phyloP scores from a whole-genome alignment of 2,797 vertebrate species.

The Myripristis murdjan region DNA sequence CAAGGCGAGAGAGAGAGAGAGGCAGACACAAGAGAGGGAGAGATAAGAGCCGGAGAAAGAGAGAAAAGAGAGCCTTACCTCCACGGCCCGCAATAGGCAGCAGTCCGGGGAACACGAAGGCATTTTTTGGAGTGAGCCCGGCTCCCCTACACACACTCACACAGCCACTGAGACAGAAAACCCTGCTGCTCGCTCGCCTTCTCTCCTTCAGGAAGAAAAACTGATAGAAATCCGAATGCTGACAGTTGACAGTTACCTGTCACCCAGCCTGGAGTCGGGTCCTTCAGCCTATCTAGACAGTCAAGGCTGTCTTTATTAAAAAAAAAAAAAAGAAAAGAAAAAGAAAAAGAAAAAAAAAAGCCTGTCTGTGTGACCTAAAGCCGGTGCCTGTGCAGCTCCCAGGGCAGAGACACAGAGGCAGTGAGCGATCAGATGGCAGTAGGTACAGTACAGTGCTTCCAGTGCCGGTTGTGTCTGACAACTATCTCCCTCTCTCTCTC shows the following conservation, averaged over 20 bases:
- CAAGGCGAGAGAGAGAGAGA: neutral
- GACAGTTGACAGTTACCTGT: constrained; percentile 73
- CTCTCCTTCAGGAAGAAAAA: constrained; percentile 52
- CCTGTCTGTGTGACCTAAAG: constrained; percentile 58
- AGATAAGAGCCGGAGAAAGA: constrained; percentile 61
- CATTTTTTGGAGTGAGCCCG: constrained; percentile 86
- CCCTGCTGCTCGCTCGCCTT: constrained; percentile 43
- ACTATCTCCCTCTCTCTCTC: constrained; percentile 79
- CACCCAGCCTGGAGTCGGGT: constrained; percentile 60
- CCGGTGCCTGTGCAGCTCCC: constrained; percentile 47
- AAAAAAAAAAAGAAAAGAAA: too few species aligned
- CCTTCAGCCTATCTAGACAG: constrained; percentile 59
- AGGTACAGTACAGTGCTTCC: constrained; percentile 81
- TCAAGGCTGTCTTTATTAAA: constrained; percentile 22
- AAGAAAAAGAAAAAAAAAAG: constrained; percentile 20
- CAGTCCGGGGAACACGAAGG: constrained; percentile 92
- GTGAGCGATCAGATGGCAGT: constrained; percentile 81
- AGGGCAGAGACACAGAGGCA: constrained; percentile 69
- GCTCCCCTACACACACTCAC: constrained; percentile 70
- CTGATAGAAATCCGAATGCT: constrained; percentile 40
- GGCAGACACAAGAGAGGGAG: constrained; percentile 45
- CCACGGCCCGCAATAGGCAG: constrained; percentile 89
- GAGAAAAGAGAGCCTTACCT: constrained; percentile 88
- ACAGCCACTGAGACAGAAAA: constrained; percentile 58
- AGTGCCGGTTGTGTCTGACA: constrained; percentile 85